Base-by-base conservation (phyloP, 2,797 vertebrate species). In the Telmatherina bonti region DNA sequence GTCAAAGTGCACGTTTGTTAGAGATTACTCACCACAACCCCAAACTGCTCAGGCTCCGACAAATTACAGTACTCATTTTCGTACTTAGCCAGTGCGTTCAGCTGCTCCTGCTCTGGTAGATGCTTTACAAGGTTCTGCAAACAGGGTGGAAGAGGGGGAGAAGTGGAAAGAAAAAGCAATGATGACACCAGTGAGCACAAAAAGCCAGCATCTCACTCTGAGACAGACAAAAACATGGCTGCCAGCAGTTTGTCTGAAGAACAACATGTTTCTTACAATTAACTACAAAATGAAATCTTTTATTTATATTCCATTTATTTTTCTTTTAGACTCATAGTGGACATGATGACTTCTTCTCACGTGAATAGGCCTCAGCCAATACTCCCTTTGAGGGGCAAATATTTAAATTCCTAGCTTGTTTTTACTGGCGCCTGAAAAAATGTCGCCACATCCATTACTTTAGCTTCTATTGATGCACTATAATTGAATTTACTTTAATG, bases 1-100 rank as follows among this genome's bases (percentile, higher is more conserved):
- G 51, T 52, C 67, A 55, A n/a, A 24, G 18, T 20, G n/a, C 54
- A 29, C 22, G 30, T 38, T 20, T 29, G 20, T 20, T 22, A 4
- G 22, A 3, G 4, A 31, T 10, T 65, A 96, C 97, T 97, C 80
- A 99, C 98, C 96, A 98, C 95, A 81, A 99, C 92, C 67, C 96
- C 96, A 90, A 99, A 99, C 87, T 99, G 97, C 81, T 99, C 98
- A 0, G 98, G 97, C 80, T 99, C 98, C 65, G 96, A 96, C 70
- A 99, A 94, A 89, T 91, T 95, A 70, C 89, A 79, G 71, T 96
- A 99, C 66, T 98, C 96, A 0, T 79, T 94, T 90, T 96, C 94
- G 79, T 94, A 96, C 69, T 95, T 96, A 70, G 95, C 94, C 89
- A 99, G 84, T 2, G 95, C 86, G 47, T 93, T 95, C 43, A 99